phyloP scores from a whole-genome alignment of 2,888 invertebrate species.

The Ormyrus nitidulus region DNA sequence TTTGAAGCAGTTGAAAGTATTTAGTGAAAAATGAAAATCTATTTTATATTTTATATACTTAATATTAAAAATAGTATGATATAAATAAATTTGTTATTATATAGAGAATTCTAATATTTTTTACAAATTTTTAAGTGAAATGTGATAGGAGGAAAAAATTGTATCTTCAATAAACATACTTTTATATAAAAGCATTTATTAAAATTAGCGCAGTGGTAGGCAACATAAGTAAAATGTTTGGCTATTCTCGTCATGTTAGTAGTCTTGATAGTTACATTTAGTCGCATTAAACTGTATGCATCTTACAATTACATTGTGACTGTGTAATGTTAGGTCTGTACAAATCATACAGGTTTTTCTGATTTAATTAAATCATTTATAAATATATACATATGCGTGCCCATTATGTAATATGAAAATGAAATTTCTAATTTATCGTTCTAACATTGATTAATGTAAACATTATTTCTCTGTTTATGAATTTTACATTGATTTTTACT shows the following conservation, averaged over 20 bases:
- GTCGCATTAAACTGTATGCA: conserved; percentile 39
- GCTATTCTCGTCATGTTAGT: conserved; percentile 58
- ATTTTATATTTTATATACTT: no score
- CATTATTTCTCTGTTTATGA: conserved; percentile 38
- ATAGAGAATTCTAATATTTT: no score
- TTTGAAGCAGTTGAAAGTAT: no score
- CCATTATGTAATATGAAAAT: conserved; percentile 39
- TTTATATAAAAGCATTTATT: conserved; percentile 66
- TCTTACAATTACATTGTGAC: conserved; percentile 57
- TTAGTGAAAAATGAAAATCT: no score
- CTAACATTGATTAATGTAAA: conserved; percentile 49
- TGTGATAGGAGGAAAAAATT: neutral
- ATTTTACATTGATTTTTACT: conserved; percentile 40
- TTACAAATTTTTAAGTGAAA: no score
- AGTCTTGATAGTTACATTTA: conserved; percentile 54
- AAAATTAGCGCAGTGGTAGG: conserved; percentile 60
- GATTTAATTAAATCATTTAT: conserved; percentile 45
- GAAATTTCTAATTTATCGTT: conserved; percentile 21
- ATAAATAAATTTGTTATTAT: no score
- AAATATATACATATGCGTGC: conserved; percentile 54
- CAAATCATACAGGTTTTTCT: conserved; percentile 52
- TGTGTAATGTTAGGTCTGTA: conserved; percentile 45
- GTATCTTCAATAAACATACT: conserved; percentile 32
- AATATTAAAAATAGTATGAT: no score
- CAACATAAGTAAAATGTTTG: conserved; percentile 63